These are phyloP conservation scores for Myotis vivesi DNA, from an alignment of 2,797 vertebrate genomes.

Conservation along the genomic window DNA sequence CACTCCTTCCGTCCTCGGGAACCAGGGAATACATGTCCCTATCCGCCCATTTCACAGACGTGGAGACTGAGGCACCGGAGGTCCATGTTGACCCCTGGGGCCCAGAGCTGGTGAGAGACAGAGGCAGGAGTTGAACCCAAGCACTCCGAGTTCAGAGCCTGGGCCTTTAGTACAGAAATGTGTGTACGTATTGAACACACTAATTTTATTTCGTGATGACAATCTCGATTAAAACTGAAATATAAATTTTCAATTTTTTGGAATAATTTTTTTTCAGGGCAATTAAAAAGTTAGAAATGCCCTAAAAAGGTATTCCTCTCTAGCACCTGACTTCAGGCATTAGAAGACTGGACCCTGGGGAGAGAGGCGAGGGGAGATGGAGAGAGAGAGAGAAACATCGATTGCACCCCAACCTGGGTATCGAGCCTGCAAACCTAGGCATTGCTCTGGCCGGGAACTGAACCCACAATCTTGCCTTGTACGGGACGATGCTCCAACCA, in stretches of 20 bases:
- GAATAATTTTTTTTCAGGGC: background rate
- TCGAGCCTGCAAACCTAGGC: too few species aligned
- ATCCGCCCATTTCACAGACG: background rate
- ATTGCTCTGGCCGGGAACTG: too few species aligned
- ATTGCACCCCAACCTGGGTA: too few species aligned
- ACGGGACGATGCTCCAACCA: too few species aligned
- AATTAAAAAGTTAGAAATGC: background rate
- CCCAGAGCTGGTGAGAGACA: background rate
- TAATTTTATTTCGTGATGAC: background rate
- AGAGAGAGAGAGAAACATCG: too few species aligned
- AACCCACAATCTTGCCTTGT: too few species aligned
- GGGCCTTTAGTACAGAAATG: background rate
- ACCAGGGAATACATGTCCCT: accelerated
- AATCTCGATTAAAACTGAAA: background rate
- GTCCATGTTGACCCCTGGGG: background rate
- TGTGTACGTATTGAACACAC: background rate
- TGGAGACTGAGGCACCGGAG: background rate
- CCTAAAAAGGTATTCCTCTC: background rate
- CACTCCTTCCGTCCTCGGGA: background rate
- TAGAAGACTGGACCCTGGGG: background rate
- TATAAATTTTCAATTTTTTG: background rate
- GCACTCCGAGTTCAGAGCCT: background rate
- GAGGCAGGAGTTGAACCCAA: background rate
- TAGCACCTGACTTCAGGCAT: accelerated
- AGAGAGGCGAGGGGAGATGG: too few species aligned